Conservation (phyloP, 2,797 vertebrate species). For the Pteronotus mesoamericanus region DNA sequence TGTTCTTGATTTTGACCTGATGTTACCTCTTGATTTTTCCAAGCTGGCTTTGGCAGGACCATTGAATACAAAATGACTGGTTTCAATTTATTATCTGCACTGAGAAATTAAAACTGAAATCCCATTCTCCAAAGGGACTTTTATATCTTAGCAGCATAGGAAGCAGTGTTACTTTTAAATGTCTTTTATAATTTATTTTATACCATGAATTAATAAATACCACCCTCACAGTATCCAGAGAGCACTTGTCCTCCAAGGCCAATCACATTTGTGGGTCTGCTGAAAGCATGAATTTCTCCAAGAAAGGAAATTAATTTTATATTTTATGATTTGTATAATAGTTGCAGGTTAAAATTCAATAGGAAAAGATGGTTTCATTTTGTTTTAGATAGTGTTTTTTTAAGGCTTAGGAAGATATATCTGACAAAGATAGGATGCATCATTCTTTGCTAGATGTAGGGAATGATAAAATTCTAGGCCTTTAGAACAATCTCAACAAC, state of each 20-base stretch:
- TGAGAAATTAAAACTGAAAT: not conserved
- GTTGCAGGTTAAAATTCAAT: not conserved
- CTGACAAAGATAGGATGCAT: not conserved
- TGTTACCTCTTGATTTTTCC: not conserved
- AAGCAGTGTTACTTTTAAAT: not conserved
- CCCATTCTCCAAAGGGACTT: not conserved
- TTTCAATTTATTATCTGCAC: not conserved
- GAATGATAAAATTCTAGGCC: not conserved
- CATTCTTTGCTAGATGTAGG: not conserved
- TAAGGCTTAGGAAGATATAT: not conserved
- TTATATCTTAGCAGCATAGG: not conserved
- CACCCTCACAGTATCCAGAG: not conserved
- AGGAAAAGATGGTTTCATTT: not conserved
- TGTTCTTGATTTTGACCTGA: slow-evolving; percentile 1
- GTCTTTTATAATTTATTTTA: slow-evolving; percentile 10
- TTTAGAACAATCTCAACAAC: not conserved
- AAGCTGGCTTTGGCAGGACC: not conserved
- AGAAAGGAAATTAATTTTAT: not conserved
- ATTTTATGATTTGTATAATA: not conserved
- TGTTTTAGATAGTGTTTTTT: not conserved
- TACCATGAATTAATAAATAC: slow-evolving; percentile 6
- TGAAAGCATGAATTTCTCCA: not conserved
- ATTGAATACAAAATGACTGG: not conserved
- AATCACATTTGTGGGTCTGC: not conserved
- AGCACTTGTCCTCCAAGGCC: not conserved